Percentiles rank a stretch among this genome's conserved stretches.
Conservation (phyloP, 2,797 vertebrate genomes). For the Sus cebifrons region DNA sequence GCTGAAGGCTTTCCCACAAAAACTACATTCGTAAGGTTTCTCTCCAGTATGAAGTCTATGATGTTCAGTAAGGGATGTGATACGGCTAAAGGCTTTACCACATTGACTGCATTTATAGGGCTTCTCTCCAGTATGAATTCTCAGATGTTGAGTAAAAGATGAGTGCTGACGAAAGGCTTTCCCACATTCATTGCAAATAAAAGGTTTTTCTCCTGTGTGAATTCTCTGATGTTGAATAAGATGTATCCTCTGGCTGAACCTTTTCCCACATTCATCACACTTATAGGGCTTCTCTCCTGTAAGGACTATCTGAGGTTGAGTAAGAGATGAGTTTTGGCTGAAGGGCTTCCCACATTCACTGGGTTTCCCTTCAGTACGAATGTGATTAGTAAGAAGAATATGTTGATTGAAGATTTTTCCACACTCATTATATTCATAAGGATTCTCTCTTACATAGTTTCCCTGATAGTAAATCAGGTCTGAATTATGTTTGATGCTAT, state of each 20-base stretch:
- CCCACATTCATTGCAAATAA: constrained; percentile 75
- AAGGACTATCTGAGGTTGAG: constrained; percentile 72
- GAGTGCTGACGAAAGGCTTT: constrained; percentile 80
- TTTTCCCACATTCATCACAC: constrained; percentile 80
- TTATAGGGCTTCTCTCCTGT: constrained; percentile 79
- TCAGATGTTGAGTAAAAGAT: constrained; percentile 81
- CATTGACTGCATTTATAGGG: constrained; percentile 80
- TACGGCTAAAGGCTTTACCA: constrained; percentile 79
- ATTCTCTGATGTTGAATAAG: constrained; percentile 83
- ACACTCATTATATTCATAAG: constrained; percentile 66
- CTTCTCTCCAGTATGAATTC: constrained; percentile 83
- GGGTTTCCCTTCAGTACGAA: constrained; percentile 46
- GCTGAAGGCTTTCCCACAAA: constrained; percentile 83
- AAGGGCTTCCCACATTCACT: constrained; percentile 58
- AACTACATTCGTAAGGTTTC: constrained; percentile 79
- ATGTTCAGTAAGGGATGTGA: constrained; percentile 80
- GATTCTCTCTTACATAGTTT: constrained; percentile 61
- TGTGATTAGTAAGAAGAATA: constrained; percentile 62
- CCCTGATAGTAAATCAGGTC: constrained; percentile 53
- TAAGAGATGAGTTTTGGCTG: constrained; percentile 31
- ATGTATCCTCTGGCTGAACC: constrained; percentile 84
- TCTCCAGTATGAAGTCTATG: constrained; percentile 82
- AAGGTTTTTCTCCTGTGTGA: constrained; percentile 84
- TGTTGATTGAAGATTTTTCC: constrained; percentile 72
- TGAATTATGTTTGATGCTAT: constrained; percentile 50